Percentiles rank a stretch among this genome's conserved stretches.
These are phyloP conservation scores for Notodonta dromedarius DNA, from an alignment of 2,888 invertebrate genomes.

Conservation along the genomic window DNA sequence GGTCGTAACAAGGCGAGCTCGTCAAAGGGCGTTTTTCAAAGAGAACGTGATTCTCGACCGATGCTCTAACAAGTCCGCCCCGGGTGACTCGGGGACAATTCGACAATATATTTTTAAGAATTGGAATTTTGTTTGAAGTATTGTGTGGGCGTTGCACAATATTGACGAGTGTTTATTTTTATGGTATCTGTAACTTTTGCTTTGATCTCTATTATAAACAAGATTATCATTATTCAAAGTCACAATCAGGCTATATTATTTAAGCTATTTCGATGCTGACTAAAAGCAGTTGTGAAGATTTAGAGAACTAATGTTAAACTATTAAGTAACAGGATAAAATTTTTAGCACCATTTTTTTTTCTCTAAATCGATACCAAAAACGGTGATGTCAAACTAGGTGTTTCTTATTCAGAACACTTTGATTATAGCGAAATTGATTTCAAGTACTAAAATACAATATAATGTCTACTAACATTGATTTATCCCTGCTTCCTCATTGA, in stretches of 20 bases:
- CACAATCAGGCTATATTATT: too few relatives aligned
- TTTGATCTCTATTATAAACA: neutral
- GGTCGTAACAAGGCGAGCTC: constrained; percentile 65
- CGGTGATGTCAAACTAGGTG: too few relatives aligned
- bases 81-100: constrained; percentile 51
- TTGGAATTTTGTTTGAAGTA: constrained; percentile 44
- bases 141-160: constrained; percentile 28
- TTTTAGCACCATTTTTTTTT: too few relatives aligned
- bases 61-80: constrained; percentile 67
- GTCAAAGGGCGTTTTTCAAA: constrained; percentile 75
- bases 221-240: neutral
- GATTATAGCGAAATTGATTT: too few relatives aligned
- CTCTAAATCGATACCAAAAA: too few relatives aligned
- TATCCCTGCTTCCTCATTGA: constrained; percentile 14
- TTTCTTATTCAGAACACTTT: too few relatives aligned
- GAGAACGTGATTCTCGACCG: constrained; percentile 74
- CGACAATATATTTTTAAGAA: constrained; percentile 52
- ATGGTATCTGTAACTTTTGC: constrained; percentile 1
- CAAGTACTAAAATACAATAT: too few relatives aligned
- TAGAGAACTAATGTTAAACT: too few relatives aligned
- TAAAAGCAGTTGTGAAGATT: too few relatives aligned
- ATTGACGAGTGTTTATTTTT: constrained; percentile 15
- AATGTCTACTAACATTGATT: neutral
- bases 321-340: too few relatives aligned
- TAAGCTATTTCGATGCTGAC: too few relatives aligned